phyloP scores from a whole-genome alignment of 2,797 vertebrate genomes.

The Mastacembelus armatus region DNA sequence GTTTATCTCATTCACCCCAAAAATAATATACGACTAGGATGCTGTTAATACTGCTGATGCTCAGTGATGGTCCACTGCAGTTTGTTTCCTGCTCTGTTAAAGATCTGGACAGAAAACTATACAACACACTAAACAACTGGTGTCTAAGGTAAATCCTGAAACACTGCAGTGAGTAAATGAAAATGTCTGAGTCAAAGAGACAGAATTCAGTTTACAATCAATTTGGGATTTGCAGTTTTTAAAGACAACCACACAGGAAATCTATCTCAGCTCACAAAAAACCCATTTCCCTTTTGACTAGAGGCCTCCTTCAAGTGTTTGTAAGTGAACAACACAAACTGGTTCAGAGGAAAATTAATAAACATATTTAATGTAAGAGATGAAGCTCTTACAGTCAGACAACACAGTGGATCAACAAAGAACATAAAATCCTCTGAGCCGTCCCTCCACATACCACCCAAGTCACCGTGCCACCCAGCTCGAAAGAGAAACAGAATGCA shows the following conservation, averaged over 20 bases:
- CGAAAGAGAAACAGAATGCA: constrained; percentile 54
- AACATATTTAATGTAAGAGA: constrained; percentile 42
- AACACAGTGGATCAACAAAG: constrained; percentile 50
- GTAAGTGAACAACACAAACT: constrained; percentile 37
- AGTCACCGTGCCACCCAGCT: constrained; percentile 72
- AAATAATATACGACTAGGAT: constrained; percentile 46
- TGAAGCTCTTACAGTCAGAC: constrained; percentile 33
- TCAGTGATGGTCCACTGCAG: too few relatives aligned
- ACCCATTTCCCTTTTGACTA: constrained; percentile 2
- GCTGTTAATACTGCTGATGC: constrained; percentile 23
- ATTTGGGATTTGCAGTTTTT: neutral
- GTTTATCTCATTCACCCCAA: constrained; percentile 36
- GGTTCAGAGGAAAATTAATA: constrained; percentile 35
- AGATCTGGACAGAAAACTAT: constrained; percentile 30
- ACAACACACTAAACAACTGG: constrained; percentile 16
- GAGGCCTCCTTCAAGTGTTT: neutral
- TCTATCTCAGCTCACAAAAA: neutral
- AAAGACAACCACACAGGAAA: constrained; percentile 15
- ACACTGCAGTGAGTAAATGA: neutral
- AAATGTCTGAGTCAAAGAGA: neutral
- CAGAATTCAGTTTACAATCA: neutral
- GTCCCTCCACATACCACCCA: constrained; percentile 67
- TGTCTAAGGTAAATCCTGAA: too few relatives aligned
- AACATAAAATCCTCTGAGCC: constrained; percentile 53
- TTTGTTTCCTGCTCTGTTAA: constrained; percentile 30